Evolutionary conservation across 2,888 invertebrate species (phyloP).

Genomic region (Pyrgus malvae): DNA sequence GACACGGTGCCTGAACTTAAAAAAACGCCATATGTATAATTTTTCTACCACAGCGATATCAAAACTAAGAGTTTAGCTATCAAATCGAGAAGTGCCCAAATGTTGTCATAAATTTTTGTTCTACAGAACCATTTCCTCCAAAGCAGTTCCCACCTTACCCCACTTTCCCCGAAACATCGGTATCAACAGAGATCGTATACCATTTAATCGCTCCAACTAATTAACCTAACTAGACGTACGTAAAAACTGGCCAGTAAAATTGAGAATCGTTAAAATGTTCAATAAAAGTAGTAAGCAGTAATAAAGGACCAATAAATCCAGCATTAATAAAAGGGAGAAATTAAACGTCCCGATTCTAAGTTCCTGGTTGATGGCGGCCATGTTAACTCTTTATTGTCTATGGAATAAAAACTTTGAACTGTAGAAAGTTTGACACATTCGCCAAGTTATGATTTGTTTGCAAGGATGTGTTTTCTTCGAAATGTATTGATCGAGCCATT

Average conservation of each 20-base stretch:
- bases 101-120: neutral
- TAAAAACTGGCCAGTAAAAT: constrained; percentile 59
- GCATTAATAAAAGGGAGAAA: constrained; percentile 48
- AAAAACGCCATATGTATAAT: too few species aligned
- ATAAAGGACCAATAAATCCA: constrained; percentile 58
- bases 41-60: too few species aligned
- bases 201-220: constrained; percentile 65
- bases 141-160: neutral
- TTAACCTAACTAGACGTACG: constrained; percentile 60
- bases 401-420: constrained; percentile 29
- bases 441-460: constrained; percentile 16
- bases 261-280: constrained; percentile 63
- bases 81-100: too few species aligned
- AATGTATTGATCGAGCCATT: neutral
- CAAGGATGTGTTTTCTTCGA: neutral
- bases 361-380: constrained; percentile 29
- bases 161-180: constrained; percentile 22
- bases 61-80: too few species aligned
- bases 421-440: constrained; percentile 28
- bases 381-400: constrained; percentile 32
- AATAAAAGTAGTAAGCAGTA: constrained; percentile 54
- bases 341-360: constrained; percentile 16
- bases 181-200: constrained; percentile 47
- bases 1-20: too few species aligned
- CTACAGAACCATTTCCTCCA: constrained; percentile 23